Evolutionary conservation across 2,888 invertebrate species (phyloP).

Genomic region (Sipha maydis): DNA sequence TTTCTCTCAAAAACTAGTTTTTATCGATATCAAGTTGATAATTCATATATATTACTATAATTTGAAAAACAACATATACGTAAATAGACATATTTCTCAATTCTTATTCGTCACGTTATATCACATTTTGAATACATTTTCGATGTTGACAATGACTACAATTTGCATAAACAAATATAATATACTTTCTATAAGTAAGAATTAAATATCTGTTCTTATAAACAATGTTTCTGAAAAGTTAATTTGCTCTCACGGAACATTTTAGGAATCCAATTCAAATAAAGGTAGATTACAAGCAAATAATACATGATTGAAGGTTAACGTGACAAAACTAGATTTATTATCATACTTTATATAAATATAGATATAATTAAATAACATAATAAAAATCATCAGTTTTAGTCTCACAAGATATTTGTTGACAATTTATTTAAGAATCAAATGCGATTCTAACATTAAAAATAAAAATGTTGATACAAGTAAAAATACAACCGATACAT

Average conservation of each 20-base stretch:
- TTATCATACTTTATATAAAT: background rate
- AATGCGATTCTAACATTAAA: background rate
- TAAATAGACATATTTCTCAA: background rate
- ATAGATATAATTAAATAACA: background rate
- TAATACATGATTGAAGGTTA: background rate
- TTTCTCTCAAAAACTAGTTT: slow-evolving; percentile 56
- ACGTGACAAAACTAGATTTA: background rate
- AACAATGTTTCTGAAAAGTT: slow-evolving; percentile 29
- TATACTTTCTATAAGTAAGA: slow-evolving; percentile 40
- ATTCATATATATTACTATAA: slow-evolving; percentile 25
- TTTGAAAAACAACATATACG: slow-evolving; percentile 9
- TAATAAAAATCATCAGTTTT: too few relatives aligned
- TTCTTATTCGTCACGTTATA: slow-evolving; percentile 45
- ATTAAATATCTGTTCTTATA: slow-evolving; percentile 28
- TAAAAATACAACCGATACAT: background rate
- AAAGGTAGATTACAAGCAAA: background rate
- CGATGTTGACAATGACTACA: background rate
- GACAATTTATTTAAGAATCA: too few relatives aligned
- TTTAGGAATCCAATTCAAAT: slow-evolving; percentile 18
- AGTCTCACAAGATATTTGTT: too few relatives aligned
- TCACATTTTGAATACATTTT: slow-evolving; percentile 35
- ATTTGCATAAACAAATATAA: slow-evolving; percentile 27
- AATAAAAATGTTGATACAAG: background rate
- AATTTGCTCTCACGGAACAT: slow-evolving; percentile 24
- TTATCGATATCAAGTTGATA: slow-evolving; percentile 18